Base-by-base conservation (phyloP, 2,797 vertebrate genomes). In the Oophaga sylvatica region DNA sequence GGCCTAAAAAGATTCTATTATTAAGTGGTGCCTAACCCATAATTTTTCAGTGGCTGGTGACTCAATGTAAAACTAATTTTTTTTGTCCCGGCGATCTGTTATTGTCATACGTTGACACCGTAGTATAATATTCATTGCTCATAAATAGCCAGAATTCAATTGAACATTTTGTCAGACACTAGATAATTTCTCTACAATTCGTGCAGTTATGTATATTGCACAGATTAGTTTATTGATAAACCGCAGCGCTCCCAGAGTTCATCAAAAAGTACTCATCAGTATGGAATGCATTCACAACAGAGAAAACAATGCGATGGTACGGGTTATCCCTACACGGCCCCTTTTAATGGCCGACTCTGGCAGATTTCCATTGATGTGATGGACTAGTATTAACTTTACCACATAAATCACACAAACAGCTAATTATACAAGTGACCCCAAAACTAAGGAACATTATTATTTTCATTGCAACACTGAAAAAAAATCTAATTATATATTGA, bases 211-310 rank as follows among this genome's bases (percentile, higher is more conserved):
- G n/a, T 15, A 45, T 22, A 70, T 56, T 56, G 73, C 45, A n/a
- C 0, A 63, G 68, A 60, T 62, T 1, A 81, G 41, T 65, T 81
- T 76, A 79, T 76, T 87, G 79, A 76, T 87, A 76, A 48, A 81
- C 16, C 76, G 10, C 4, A 35, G 65, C 63, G 29, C 81, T 80
- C 65, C 6, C 56, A 62, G 65, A 80, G 67, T 48, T 88, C 87
- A 88, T 35, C 48, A 81, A 70, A 87, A 79, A 71, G 75, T 88
- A 78, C 84, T 86, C 60, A 89, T 62, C 53, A 19, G 70, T 75
- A 22, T 67, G 79, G 84, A 86, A 89, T 71, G 68, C 87, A 70
- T 77, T 89, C 68, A 85, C 41, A 53, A 45, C 29, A 80, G 87
- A 79, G 63, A 83, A 31, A 84, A 84, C 75, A 31, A 22, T 62